Evolutionary conservation across 2,113 vertebrate species (phyloP).

Genomic region (Egretta garzetta): DNA sequence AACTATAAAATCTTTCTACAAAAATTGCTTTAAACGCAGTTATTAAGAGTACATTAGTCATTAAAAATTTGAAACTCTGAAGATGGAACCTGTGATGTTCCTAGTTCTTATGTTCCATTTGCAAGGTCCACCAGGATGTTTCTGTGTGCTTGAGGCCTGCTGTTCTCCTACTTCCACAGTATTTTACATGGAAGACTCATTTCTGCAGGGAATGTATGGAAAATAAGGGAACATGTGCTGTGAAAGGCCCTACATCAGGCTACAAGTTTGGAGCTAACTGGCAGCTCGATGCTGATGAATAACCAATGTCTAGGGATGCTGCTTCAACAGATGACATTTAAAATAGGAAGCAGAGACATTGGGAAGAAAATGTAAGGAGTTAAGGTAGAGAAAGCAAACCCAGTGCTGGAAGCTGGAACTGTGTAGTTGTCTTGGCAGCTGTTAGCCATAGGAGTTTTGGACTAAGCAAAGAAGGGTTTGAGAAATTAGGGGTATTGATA

Average conservation of each 20-base stretch:
- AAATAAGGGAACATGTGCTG: background rate
- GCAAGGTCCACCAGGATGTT: background rate
- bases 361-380: background rate
- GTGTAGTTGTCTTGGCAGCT: background rate
- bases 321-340: background rate
- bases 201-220: background rate
- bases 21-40: background rate
- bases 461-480: background rate
- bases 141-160: background rate
- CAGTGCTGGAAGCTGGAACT: background rate
- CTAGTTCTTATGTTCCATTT: background rate
- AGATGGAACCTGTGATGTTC: fast-evolving
- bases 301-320: background rate
- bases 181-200: background rate
- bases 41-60: background rate
- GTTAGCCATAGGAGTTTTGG: background rate
- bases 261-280: background rate
- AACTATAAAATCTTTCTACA: background rate
- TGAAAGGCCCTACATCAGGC: background rate
- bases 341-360: background rate
- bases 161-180: background rate
- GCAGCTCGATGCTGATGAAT: background rate
- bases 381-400: background rate
- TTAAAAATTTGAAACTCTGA: background rate
- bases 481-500: background rate